Base-by-base conservation (phyloP, 2,113 vertebrate genomes). In the Condylura cristata region DNA sequence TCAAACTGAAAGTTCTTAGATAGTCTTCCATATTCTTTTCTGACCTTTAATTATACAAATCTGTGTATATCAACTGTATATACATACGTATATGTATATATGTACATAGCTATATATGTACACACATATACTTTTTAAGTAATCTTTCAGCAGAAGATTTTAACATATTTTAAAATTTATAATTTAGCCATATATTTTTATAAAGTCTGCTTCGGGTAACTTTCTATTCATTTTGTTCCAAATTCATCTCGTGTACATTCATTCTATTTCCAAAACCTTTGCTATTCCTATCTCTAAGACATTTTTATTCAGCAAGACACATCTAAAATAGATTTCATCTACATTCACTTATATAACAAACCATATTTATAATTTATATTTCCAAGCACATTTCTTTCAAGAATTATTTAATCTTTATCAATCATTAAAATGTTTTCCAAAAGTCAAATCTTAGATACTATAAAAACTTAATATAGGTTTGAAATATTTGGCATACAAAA, bases 261-360 rank as follows among this genome's bases (percentile, higher is more conserved):
- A 94, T 86, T 97, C 93, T 96, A 94, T 97, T 97, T 97, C 91
- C 60, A 95, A 97, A 97, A 95, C 48, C 68, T 89, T 97, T 86
- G 74, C 93, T 97, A 97, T 97, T 97, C 91, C 86, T 92, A 97
- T 95, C 91, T 94, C 79, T 80, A 96, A 95, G 93, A 96, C 83
- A 96, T 93, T 95, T 97, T 97, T 96, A 94, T 97, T 95, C 95
- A 94, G 94, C 17, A 96, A 97, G 91, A 92, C 53, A 92, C 24
- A 79, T 86, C 80, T 95, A 94, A 96, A 97, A 97, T 96, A 96
- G 94, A 96, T 95, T 96, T 95, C 66, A 96, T 97, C 80, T 94
- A 91, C 80, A 96, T 92, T 94, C 32, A 86, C 83, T 97, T 97
- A 96, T 72, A 86, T 97, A 97, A 97, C 80, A 32, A 89, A 72